Percentiles rank a stretch among this genome's conserved stretches.
Conservation (phyloP, 2,797 vertebrate species). For the Rhadinocentrus ornatus region DNA sequence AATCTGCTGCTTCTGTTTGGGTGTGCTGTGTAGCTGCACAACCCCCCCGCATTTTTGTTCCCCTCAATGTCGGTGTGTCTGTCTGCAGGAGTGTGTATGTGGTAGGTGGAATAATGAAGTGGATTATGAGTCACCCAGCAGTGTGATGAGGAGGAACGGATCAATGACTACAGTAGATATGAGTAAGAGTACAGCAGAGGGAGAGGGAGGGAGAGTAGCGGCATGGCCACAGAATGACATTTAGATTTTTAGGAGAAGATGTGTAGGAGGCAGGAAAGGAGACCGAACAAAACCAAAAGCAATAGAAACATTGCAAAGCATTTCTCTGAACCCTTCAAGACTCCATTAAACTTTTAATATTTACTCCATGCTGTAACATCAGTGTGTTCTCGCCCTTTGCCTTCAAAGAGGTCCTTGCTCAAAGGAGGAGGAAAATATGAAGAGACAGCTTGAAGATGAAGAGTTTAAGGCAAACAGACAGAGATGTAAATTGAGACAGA, state of each 20-base stretch:
- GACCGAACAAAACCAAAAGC: slow-evolving; percentile 1
- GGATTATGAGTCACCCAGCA: slow-evolving; percentile 65
- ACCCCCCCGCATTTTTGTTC: slow-evolving; percentile 41
- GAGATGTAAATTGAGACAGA: slow-evolving; percentile 27
- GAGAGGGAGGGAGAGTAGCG: slow-evolving; percentile 36
- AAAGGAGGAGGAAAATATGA: slow-evolving; percentile 15
- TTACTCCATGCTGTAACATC: slow-evolving; percentile 4
- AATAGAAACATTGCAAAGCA: not conserved
- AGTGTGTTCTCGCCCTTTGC: not conserved
- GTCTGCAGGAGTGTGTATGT: slow-evolving; percentile 19
- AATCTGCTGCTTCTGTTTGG: slow-evolving; percentile 40
- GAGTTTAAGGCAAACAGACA: slow-evolving; percentile 24
- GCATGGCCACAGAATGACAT: slow-evolving; percentile 39
- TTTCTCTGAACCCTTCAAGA: slow-evolving; percentile 8
- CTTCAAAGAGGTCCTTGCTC: not conserved
- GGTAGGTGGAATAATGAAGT: slow-evolving; percentile 73
- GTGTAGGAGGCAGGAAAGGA: slow-evolving; percentile 30
- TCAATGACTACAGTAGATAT: slow-evolving; percentile 71
- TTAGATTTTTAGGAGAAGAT: slow-evolving; percentile 42
- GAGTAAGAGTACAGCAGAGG: slow-evolving; percentile 33
- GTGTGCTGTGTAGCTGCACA: slow-evolving; percentile 40
- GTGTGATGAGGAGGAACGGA: slow-evolving; percentile 63
- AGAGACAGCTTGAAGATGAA: slow-evolving; percentile 12
- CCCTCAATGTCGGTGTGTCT: slow-evolving; percentile 32
- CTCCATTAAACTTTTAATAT: slow-evolving; percentile 9